phyloP scores from a whole-genome alignment of 2,888 invertebrate genomes.

The Nycteola revayana region DNA sequence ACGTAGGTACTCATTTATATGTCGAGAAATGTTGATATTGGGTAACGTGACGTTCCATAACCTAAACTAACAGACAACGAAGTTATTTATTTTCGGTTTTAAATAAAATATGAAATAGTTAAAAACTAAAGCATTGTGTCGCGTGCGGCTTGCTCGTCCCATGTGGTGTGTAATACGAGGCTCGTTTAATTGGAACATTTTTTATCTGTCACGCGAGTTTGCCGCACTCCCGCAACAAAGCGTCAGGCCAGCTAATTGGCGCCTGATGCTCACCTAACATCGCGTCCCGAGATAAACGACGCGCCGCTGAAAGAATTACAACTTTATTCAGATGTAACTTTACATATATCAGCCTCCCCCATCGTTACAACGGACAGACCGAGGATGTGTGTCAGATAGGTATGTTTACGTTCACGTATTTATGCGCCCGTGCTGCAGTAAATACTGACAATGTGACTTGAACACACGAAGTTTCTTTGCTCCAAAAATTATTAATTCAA shows the following conservation, averaged over 20 bases:
- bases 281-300: constrained; percentile 41
- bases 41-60: too few relatives aligned
- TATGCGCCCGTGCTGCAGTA: constrained; percentile 12
- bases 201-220: constrained; percentile 57
- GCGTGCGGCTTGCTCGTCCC: constrained; percentile 60
- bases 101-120: too few relatives aligned
- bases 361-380: not conserved
- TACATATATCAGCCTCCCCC: constrained; percentile 1
- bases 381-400: constrained; percentile 5
- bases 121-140: constrained; percentile 39
- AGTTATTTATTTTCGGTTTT: too few relatives aligned
- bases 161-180: constrained; percentile 56
- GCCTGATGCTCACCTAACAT: constrained; percentile 45
- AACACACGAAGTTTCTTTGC: not conserved
- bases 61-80: too few relatives aligned
- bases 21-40: too few relatives aligned
- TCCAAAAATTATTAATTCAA: constrained; percentile 7
- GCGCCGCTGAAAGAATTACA: constrained; percentile 34
- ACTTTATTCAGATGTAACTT: constrained; percentile 19
- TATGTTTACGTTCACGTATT: constrained; percentile 22
- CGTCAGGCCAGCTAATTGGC: constrained; percentile 51
- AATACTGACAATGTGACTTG: constrained; percentile 6
- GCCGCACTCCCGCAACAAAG: constrained; percentile 41
- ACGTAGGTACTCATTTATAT: too few relatives aligned
- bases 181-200: constrained; percentile 62